Conservation (phyloP, 2,113 vertebrate genomes). For the Tyto alba region DNA sequence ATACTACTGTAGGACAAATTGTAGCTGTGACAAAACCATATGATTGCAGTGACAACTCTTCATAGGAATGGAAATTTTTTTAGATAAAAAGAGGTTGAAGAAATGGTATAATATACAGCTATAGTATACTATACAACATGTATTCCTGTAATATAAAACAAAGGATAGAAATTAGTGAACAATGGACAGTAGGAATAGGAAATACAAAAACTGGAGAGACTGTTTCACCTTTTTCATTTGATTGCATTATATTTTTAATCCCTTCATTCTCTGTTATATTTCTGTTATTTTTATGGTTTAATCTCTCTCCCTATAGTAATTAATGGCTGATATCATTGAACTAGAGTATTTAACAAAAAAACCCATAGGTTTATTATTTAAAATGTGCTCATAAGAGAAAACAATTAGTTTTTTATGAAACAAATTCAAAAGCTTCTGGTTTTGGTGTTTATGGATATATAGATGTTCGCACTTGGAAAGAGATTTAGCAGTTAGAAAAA, state of each 20-base stretch:
- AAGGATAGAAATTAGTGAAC: neutral
- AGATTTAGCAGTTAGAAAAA: no score
- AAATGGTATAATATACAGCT: neutral
- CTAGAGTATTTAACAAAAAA: neutral
- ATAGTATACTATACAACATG: neutral
- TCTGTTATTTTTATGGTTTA: conserved; percentile 9
- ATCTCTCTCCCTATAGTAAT: neutral
- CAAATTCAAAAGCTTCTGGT: neutral
- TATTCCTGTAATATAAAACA: neutral
- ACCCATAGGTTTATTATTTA: neutral
- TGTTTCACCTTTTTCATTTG: neutral
- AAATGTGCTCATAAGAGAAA: conserved; percentile 2
- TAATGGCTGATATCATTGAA: neutral
- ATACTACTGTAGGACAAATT: neutral
- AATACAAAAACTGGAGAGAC: neutral
- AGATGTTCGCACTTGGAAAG: neutral
- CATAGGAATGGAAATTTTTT: neutral
- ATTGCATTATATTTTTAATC: neutral
- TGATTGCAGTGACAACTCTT: neutral
- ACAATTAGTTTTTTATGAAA: neutral
- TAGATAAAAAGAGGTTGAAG: neutral
- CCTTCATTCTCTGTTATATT: neutral
- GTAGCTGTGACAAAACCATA: neutral
- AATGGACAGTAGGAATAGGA: neutral
- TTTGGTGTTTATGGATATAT: neutral